These are phyloP conservation scores for Zalophus californianus DNA, from an alignment of 2,797 vertebrate species.

Conservation along the genomic window DNA sequence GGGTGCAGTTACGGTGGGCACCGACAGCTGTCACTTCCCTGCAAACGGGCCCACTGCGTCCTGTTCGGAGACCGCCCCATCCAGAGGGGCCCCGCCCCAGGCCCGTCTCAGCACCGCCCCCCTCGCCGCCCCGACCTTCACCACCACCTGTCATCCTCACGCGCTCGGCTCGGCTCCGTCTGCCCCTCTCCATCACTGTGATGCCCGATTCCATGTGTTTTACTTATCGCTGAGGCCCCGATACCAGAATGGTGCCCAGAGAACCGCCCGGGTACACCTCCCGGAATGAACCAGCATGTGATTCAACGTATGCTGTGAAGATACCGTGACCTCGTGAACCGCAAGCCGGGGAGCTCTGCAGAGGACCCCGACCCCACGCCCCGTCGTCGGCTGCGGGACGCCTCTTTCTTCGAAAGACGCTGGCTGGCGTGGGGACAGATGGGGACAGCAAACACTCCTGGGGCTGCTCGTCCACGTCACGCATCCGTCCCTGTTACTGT, in stretches of 20 bases:
- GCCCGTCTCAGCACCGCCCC: background rate
- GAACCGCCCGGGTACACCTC: background rate
- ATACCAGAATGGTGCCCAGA: background rate
- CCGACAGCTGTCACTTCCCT: background rate
- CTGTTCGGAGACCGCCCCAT: rapidly evolving
- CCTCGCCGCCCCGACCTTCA: rapidly evolving
- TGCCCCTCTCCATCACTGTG: too few relatives aligned
- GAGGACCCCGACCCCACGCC: rapidly evolving
- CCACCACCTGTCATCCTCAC: background rate
- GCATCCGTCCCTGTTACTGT: background rate
- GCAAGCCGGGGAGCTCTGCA: background rate
- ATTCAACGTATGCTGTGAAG: background rate
- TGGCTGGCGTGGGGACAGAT: too few relatives aligned
- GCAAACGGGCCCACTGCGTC: background rate
- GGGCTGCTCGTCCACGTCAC: rapidly evolving
- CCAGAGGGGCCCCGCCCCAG: rapidly evolving
- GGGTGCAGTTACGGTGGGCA: background rate
- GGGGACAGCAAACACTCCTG: rapidly evolving
- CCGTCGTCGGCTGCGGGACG: rapidly evolving
- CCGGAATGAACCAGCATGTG: background rate
- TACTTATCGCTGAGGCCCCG: too few relatives aligned
- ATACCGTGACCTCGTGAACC: rapidly evolving
- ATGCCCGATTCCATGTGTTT: too few relatives aligned
- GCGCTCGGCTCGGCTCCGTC: too few relatives aligned
- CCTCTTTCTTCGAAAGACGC: rapidly evolving